Evolutionary conservation across 2,888 invertebrate species (phyloP).

Genomic region (Hirtodrosophila confusa): DNA sequence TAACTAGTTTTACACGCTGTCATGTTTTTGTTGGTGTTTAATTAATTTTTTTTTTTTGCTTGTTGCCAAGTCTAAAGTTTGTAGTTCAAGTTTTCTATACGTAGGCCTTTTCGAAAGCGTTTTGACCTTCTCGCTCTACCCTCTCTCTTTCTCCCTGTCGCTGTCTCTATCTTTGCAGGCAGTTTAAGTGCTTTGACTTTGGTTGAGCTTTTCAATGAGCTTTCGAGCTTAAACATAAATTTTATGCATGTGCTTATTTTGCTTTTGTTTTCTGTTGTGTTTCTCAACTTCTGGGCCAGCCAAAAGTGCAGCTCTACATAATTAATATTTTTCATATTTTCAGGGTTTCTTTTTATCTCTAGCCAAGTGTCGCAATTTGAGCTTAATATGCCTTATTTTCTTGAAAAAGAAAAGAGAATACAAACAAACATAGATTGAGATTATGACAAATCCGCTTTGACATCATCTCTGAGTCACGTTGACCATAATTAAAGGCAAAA

Average conservation of each 20-base stretch:
- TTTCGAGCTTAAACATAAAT: slow-evolving; percentile 13
- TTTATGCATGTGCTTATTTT: slow-evolving; percentile 25
- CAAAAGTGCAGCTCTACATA: slow-evolving; percentile 55
- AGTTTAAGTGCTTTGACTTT: slow-evolving; percentile 67
- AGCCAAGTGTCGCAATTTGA: slow-evolving; percentile 36
- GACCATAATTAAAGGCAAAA: slow-evolving; percentile 18
- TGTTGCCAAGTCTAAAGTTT: slow-evolving; percentile 66
- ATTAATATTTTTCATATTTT: slow-evolving; percentile 21
- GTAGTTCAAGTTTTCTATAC: slow-evolving; percentile 62
- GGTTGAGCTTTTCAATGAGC: slow-evolving; percentile 47
- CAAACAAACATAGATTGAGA: no score
- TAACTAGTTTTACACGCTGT: slow-evolving; percentile 71
- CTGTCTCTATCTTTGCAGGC: slow-evolving; percentile 23
- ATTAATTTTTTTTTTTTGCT: slow-evolving; percentile 10
- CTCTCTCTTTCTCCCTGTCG: background rate
- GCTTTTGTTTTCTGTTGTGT: slow-evolving; percentile 1
- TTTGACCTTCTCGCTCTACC: slow-evolving; percentile 51
- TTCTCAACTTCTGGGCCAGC: slow-evolving; percentile 62
- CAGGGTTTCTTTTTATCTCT: slow-evolving; percentile 28
- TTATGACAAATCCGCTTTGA: slow-evolving; percentile 45
- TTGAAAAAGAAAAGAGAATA: no score
- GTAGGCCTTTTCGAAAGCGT: slow-evolving; percentile 66
- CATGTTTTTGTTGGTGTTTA: slow-evolving; percentile 25
- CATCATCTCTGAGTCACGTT: slow-evolving; percentile 49
- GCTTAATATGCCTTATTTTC: slow-evolving; percentile 14